These are phyloP conservation scores for Athene noctua DNA, from an alignment of 2,113 vertebrate genomes.

Conservation along the genomic window DNA sequence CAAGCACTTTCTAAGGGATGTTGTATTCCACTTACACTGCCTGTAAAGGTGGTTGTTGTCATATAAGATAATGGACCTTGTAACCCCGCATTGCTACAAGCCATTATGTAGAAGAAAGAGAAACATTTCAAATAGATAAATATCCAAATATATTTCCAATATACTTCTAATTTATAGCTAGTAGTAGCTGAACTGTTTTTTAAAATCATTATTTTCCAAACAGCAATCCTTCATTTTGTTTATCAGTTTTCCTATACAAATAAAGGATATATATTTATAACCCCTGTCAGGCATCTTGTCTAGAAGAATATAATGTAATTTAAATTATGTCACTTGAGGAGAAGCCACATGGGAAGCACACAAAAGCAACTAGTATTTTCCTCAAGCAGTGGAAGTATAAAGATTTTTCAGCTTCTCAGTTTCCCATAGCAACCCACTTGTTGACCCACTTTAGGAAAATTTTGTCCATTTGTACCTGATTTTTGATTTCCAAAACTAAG, in stretches of 20 bases:
- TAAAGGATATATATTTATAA: background rate
- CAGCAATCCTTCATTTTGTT: background rate
- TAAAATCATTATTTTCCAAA: background rate
- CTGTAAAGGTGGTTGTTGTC: background rate
- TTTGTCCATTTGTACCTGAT: background rate
- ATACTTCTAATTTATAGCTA: background rate
- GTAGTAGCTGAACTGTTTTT: background rate
- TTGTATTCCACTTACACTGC: background rate
- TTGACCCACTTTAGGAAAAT: constrained; percentile 1
- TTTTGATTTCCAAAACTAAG: background rate
- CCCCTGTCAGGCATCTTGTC: background rate
- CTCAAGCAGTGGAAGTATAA: background rate
- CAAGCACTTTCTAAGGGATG: background rate
- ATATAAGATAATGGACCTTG: background rate
- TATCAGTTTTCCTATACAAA: background rate
- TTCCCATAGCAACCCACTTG: constrained; percentile 19
- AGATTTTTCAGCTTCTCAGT: constrained; percentile 9
- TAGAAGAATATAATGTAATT: constrained; percentile 36
- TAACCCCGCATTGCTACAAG: background rate
- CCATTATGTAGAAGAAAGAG: background rate
- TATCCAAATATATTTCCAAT: background rate
- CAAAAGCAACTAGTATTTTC: constrained; percentile 22
- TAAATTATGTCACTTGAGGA: constrained; percentile 16
- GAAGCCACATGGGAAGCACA: background rate
- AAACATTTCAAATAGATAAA: background rate